Evolutionary conservation across 2,797 vertebrate genomes (phyloP), one percentile per base, ranked within the genome.

Genomic region (Lates japonicus): DNA sequence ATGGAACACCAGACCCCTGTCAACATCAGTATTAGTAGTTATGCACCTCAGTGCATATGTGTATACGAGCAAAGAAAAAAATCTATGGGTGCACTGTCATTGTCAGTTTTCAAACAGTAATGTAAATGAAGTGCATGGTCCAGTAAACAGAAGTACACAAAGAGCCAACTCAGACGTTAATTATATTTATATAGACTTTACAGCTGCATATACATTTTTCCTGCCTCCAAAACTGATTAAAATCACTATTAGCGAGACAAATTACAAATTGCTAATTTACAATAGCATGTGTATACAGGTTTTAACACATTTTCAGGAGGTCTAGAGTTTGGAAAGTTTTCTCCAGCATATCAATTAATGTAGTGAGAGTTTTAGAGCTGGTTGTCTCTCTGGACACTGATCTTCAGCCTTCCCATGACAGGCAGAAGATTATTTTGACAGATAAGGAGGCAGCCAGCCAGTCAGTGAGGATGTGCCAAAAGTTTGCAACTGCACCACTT

Each of bases 401-500:
- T 29, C 25, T 29, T 29, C 25, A 29, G 25, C 25, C 25, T 29
- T 1, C 25, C 25, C 20, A 70, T 63, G 61, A 73, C 35, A 61
- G 42, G 22, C 54, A 44, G 4, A 57, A 22, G 54, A 74, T 80
- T 49, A 54, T 72, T 70, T 71, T 69, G 66, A 67, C 35, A 22
- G 29, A 39, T 31, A 58, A 13, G 44, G 52, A 39, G 49, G 25
- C 70, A 64, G 37, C 37, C 14, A 48, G 31, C 20, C 59, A 52
- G 63, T 72, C 20, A 0, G 22, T 42, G 31, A 64, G 4, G 42
- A 74, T 59, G 52, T 80, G 68, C 63, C 70, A 86, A 87, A 76
- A 42, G 44, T 69, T 79, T 46, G 35, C 46, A 55, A 65, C 48
- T 57, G 61, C 5, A 63, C 44, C 29, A 91, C 94, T 88, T 93